Percentiles rank a stretch among this genome's conserved stretches.
These are phyloP conservation scores for Amblyjoppa proteus DNA, from an alignment of 2,888 invertebrate species.

Conservation along the genomic window DNA sequence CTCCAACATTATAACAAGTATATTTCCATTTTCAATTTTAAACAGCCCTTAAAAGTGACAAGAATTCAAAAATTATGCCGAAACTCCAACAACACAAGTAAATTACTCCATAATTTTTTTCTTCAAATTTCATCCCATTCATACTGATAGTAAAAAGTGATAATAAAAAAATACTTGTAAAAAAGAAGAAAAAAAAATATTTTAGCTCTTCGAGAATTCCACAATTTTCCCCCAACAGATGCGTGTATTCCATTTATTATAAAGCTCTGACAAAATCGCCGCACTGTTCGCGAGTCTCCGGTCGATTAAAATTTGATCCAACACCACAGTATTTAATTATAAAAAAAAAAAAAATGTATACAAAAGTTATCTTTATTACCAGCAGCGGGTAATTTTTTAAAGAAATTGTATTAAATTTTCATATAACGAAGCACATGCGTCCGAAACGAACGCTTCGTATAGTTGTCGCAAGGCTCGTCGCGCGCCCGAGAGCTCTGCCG, in stretches of 20 bases:
- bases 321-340: background rate
- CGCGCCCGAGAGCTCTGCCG: conserved; percentile 39
- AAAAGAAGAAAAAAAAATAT: too few relatives aligned
- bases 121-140: too few relatives aligned
- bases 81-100: too few relatives aligned
- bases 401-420: background rate
- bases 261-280: background rate
- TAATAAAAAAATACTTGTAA: too few relatives aligned
- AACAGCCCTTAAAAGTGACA: too few relatives aligned
- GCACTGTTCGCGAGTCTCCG: background rate
- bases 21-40: too few relatives aligned
- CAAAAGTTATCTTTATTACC: background rate
- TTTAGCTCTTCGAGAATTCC: too few relatives aligned
- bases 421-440: conserved; percentile 38
- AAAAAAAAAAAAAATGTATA: background rate
- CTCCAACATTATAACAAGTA: too few relatives aligned
- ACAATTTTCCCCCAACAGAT: too few relatives aligned
- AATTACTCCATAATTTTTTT: too few relatives aligned
- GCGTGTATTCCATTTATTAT: background rate
- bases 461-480: conserved; percentile 6
- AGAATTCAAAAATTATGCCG: too few relatives aligned
- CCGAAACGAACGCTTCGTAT: background rate
- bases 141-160: too few relatives aligned
- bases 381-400: background rate
- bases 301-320: background rate